phyloP scores from a whole-genome alignment of 92 coral and sea anemone species.

The Heteractis magnifica region DNA sequence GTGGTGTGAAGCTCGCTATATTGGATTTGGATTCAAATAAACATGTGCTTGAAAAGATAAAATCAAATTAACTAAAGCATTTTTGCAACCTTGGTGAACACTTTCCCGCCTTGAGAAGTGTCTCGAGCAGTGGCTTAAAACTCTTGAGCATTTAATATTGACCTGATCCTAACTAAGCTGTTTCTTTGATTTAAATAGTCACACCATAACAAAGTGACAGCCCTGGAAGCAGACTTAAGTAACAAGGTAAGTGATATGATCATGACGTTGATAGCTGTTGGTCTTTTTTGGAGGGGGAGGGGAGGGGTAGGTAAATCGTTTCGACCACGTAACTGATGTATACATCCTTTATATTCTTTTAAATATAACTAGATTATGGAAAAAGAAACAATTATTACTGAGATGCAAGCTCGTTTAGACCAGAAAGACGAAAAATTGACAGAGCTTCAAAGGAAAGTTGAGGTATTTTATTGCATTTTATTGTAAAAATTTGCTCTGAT shows the following conservation, averaged over 20 bases:
- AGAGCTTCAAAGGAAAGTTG: conserved; percentile 70
- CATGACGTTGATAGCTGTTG: not conserved
- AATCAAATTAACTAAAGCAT: too few relatives aligned
- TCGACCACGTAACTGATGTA: too few relatives aligned
- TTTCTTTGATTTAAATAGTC: conserved; percentile 30
- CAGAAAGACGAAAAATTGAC: conserved; percentile 71
- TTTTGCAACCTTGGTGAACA: too few relatives aligned
- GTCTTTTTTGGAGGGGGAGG: not conserved
- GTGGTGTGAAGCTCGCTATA: too few relatives aligned
- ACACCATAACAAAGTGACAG: conserved; percentile 58
- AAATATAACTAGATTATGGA: conserved; percentile 40
- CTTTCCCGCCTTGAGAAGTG: too few relatives aligned
- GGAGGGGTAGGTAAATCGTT: not conserved
- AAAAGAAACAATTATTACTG: conserved; percentile 46
- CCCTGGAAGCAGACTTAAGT: conserved; percentile 53
- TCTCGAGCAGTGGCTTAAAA: too few relatives aligned
- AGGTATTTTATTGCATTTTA: conserved; percentile 36
- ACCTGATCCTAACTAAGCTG: not conserved
- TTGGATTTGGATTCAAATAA: too few relatives aligned
- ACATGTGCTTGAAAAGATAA: too few relatives aligned
- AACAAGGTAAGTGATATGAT: conserved; percentile 36
- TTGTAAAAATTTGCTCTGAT: not conserved
- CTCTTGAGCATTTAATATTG: not conserved
- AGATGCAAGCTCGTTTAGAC: conserved; percentile 63
- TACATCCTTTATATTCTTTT: not conserved